Base-by-base conservation (phyloP, 2,797 vertebrate species). In the Pseudotriccus pelzelni region DNA sequence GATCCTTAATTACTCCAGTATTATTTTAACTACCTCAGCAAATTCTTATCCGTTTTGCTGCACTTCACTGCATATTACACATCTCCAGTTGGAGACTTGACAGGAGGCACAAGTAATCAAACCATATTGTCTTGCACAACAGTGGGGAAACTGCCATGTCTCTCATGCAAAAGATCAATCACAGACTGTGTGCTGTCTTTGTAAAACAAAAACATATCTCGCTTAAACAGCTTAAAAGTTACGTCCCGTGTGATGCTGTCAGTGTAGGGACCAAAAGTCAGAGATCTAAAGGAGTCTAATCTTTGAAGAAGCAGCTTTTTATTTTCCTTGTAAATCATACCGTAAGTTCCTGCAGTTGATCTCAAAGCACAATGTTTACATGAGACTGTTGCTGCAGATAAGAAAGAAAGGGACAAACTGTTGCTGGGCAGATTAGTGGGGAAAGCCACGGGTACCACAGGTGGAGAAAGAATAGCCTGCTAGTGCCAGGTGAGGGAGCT, bases 91-190 rank as follows among this genome's bases (percentile, higher is more conserved):
- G 81, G 93, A 94, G 94, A 53, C 79, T 76, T 92, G 95, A 92
- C 86, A 93, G 96, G 94, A 97, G 91, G 93, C 92, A 96, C 89
- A 95, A 87, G 97, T 91, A 97, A 98, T 98, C 97, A 97, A 94
- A 96, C 86, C 83, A 60, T 34, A 97, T 97, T 97, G 97, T 97
- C 97, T 98, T 96, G 95, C 81, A 15, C 60, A 94, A 78, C 70
- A 50, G 94, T 79, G 79, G 89, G 87, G 84, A 60, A 89, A 91
- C 84, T 58, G 90, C 59, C 90, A 85, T 63, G 67, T 85, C 95
- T 78, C 91, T 95, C 91, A 83, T 70, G 83, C 90, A 92, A 94
- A 96, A 87, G 96, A 97, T 97, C 96, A 97, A 96, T 97, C 96
- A 93, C 37, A 77, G 81, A 67, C 87, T 76, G 68, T 82, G 90